These are phyloP conservation scores for Maccullochella peelii DNA, from an alignment of 2,113 vertebrate genomes.

Conservation along the genomic window DNA sequence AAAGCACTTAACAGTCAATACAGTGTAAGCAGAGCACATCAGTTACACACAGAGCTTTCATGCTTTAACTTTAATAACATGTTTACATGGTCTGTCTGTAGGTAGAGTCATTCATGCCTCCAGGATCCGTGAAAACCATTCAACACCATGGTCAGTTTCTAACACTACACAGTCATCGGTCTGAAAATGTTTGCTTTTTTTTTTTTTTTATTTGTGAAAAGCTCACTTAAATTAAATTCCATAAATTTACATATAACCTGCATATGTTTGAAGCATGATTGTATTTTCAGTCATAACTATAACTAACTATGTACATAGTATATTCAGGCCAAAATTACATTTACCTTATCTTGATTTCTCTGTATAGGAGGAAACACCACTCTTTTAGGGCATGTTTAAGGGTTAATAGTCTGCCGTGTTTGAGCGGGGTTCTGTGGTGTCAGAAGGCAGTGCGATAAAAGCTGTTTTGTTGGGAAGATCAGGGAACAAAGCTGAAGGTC, in stretches of 20 bases:
- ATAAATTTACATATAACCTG: not conserved
- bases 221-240: not conserved
- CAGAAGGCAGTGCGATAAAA: slow-evolving; percentile 56
- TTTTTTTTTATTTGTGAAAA: not conserved
- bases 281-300: not conserved
- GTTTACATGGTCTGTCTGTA: slow-evolving; percentile 12
- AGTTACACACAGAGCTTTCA: slow-evolving; percentile 9
- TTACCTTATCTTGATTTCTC: not conserved
- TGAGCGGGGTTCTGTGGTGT: slow-evolving; percentile 15
- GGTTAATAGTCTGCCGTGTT: slow-evolving; percentile 39
- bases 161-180: not conserved
- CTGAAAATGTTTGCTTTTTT: not conserved
- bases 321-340: not conserved
- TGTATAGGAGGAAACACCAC: not conserved
- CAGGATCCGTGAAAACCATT: not conserved
- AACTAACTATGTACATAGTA: not conserved
- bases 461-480: slow-evolving; percentile 74
- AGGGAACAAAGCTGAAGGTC: slow-evolving; percentile 66
- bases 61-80: slow-evolving; percentile 10
- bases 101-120: slow-evolving; percentile 1
- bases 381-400: not conserved
- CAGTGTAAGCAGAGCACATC: slow-evolving; percentile 5
- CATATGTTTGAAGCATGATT: not conserved
- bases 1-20: not conserved
- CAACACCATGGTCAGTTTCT: not conserved